Percentiles rank a stretch among this genome's conserved stretches.
These are phyloP conservation scores for Tamias sibiricus DNA, from an alignment of 2,113 vertebrate species.

Conservation along the genomic window DNA sequence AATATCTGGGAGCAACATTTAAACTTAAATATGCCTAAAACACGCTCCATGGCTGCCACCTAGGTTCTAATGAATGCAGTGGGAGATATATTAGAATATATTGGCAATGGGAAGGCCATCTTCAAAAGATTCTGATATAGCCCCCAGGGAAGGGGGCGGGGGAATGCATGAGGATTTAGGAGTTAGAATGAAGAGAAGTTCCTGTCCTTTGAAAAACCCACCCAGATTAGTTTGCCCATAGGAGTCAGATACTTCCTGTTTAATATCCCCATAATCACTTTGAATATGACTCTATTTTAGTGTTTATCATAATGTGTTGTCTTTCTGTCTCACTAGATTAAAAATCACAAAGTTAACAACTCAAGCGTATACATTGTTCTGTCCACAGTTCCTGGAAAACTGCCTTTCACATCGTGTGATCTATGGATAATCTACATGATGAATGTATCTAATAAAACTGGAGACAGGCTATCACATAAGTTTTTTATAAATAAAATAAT, in stretches of 20 bases:
- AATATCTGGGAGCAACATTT: background rate
- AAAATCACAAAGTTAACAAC: background rate
- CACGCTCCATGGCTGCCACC: background rate
- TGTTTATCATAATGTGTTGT: background rate
- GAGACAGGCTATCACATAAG: background rate
- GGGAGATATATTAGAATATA: background rate
- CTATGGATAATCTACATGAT: background rate
- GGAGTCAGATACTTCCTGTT: background rate
- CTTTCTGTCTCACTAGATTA: background rate
- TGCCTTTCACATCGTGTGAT: background rate
- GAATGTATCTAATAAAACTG: background rate
- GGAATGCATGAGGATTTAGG: too few species aligned
- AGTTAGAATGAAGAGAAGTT: background rate
- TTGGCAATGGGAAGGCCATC: background rate
- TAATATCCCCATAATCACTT: background rate
- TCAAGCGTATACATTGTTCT: background rate
- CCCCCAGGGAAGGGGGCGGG: background rate
- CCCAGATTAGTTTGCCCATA: background rate
- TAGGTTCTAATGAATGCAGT: background rate
- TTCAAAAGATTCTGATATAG: background rate
- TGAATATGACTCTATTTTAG: background rate
- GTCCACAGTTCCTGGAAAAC: background rate
- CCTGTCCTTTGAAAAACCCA: background rate
- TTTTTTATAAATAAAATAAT: constrained; percentile 41
- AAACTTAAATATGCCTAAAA: background rate